Conservation (phyloP, 2,888 invertebrate genomes). For the Euzophera pinguis region DNA sequence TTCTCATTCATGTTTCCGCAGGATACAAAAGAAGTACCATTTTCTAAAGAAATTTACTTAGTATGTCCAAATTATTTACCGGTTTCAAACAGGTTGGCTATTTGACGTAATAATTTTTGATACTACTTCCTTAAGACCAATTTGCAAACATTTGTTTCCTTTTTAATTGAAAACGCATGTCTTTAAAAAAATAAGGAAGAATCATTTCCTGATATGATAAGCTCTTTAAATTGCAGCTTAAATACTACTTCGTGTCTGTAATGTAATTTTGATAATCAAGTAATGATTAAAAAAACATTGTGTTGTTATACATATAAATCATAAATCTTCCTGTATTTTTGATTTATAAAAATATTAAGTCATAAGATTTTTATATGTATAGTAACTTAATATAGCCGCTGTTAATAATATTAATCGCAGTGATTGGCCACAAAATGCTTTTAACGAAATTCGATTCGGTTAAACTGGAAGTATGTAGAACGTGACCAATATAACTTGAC, state of each 20-base stretch:
- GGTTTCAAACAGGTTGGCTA: slow-evolving; percentile 30
- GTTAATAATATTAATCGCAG: slow-evolving; percentile 71
- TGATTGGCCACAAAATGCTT: slow-evolving; percentile 73
- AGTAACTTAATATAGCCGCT: slow-evolving; percentile 59
- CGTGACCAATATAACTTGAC: slow-evolving; percentile 51
- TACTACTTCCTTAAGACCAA: slow-evolving; percentile 43
- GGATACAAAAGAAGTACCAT: too few relatives aligned
- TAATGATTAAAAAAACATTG: not conserved
- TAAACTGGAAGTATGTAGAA: slow-evolving; percentile 63
- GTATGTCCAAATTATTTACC: not conserved
- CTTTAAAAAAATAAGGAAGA: not conserved
- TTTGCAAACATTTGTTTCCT: slow-evolving; percentile 25
- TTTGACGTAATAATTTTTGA: slow-evolving; percentile 18
- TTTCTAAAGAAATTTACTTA: not conserved
- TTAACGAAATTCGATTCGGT: slow-evolving; percentile 74
- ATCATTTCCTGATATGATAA: not conserved
- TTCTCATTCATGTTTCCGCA: too few relatives aligned
- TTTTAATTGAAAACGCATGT: not conserved
- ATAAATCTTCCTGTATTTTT: not conserved
- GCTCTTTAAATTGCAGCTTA: not conserved
- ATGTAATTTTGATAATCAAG: not conserved
- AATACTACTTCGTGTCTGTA: not conserved
- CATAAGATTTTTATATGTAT: slow-evolving; percentile 3
- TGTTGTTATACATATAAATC: not conserved
- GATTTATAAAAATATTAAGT: not conserved